Percentiles rank a stretch among this genome's conserved stretches.
Conservation (phyloP, 2,113 vertebrate species). For the Megaceryle maxima region DNA sequence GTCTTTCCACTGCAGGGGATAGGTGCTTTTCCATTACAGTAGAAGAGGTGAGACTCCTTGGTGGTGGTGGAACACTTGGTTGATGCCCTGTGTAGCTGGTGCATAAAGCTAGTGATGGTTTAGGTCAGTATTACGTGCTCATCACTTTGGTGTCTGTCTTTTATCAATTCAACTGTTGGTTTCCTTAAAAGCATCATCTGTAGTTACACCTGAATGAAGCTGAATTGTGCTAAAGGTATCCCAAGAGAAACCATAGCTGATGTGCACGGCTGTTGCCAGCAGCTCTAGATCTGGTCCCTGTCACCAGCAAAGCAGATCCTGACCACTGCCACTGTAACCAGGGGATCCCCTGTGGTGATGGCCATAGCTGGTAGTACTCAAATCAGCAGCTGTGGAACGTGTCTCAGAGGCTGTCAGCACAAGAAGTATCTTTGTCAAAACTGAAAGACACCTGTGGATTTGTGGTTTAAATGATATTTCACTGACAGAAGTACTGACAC, state of each 20-base stretch:
- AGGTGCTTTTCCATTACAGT: neutral
- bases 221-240: too few species aligned
- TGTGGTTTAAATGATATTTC: neutral
- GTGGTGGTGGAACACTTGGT: too few species aligned
- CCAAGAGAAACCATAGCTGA: neutral
- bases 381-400: accelerated
- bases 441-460: accelerated
- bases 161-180: neutral
- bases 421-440: neutral
- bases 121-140: neutral
- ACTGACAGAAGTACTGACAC: neutral
- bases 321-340: neutral
- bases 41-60: too few species aligned
- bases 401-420: neutral
- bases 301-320: neutral
- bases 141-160: neutral
- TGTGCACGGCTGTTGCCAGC: neutral
- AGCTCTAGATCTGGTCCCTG: accelerated
- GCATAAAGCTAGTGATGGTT: too few species aligned
- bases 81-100: neutral
- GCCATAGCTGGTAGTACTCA: neutral
- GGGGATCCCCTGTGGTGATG: accelerated
- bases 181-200: accelerated
- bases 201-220: neutral
- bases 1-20: neutral